A percentile compares a stretch with the other conserved stretches of the same genome.
Conservation (phyloP, 2,797 vertebrate species). For the Carduelis carduelis region DNA sequence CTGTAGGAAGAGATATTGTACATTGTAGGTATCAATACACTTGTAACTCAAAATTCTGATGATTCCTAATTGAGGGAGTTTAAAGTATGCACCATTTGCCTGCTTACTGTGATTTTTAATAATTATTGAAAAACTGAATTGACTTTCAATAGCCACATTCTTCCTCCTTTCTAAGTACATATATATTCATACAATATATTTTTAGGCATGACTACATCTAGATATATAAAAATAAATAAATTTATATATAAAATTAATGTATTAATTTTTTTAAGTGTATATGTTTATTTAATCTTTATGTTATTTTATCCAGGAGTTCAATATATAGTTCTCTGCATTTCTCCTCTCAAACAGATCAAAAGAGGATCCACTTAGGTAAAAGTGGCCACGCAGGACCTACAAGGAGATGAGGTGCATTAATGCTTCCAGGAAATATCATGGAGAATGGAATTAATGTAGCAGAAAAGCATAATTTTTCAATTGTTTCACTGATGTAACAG, state of each 20-base stretch:
- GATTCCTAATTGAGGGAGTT: background rate
- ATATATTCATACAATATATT: background rate
- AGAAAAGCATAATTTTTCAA: background rate
- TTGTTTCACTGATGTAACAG: background rate
- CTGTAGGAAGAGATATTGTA: background rate
- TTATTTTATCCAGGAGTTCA: background rate
- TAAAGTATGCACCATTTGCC: background rate
- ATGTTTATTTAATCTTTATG: background rate
- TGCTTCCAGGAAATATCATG: background rate
- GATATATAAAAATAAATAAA: background rate
- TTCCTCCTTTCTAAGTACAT: background rate
- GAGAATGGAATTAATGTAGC: background rate
- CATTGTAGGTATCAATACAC: background rate
- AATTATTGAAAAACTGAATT: background rate
- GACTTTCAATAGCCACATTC: background rate
- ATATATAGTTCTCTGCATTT: background rate
- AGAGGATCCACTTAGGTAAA: background rate
- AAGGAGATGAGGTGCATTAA: background rate
- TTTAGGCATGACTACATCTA: background rate
- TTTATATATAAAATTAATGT: too few relatives aligned
- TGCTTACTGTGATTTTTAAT: background rate
- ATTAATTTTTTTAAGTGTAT: background rate
- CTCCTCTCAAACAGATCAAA: background rate
- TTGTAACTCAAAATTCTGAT: background rate
- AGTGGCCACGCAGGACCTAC: background rate